Conservation (phyloP, 2,888 invertebrate species). For the Cosmia trapezina region DNA sequence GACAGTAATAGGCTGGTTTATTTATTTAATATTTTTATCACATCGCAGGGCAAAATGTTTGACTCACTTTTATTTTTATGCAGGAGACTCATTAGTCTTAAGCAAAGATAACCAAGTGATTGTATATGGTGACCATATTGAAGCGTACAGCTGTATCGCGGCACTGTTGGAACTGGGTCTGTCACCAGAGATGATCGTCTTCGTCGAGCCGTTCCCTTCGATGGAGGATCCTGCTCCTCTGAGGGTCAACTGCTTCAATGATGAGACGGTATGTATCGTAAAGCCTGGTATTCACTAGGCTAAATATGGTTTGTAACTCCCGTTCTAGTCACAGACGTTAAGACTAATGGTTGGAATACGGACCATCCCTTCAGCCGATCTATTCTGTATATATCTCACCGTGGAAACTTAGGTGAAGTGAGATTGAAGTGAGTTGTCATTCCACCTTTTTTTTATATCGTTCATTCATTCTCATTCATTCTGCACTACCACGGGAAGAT, state of each 20-base stretch:
- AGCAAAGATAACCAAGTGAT: slow-evolving; percentile 83
- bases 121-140: slow-evolving; percentile 93
- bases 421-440: too few species aligned
- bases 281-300: not conserved
- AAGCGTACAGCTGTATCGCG: slow-evolving; percentile 92
- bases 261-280: slow-evolving; percentile 75
- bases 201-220: slow-evolving; percentile 90
- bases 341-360: not conserved
- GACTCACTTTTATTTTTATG: not conserved
- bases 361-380: not conserved
- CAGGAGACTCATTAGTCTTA: slow-evolving; percentile 68
- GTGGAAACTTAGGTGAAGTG: too few species aligned
- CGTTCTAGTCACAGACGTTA: not conserved
- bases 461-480: too few species aligned
- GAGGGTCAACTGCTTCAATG: slow-evolving; percentile 86
- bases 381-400: not conserved
- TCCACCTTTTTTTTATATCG: too few species aligned
- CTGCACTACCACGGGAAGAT: too few species aligned
- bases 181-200: slow-evolving; percentile 87
- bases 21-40: too few species aligned
- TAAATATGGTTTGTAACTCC: not conserved
- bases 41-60: not conserved
- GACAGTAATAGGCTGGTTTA: too few species aligned
- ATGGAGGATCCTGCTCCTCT: slow-evolving; percentile 71
- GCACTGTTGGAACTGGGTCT: slow-evolving; percentile 92